Conservation (phyloP, 1,140 invertebrate genomes). For the Calliopsis andreniformis region DNA sequence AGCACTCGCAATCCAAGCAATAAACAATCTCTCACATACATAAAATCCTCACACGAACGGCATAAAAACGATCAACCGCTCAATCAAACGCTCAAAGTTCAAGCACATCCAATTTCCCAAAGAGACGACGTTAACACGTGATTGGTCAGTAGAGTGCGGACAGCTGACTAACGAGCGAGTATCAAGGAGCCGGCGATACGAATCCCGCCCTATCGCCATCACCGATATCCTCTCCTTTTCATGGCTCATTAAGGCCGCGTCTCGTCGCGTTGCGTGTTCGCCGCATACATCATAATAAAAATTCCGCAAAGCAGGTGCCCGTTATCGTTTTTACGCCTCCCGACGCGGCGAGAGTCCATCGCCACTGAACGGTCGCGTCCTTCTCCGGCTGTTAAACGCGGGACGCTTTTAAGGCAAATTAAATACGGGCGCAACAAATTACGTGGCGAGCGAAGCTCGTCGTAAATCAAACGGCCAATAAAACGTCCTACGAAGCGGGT, state of each 20-base stretch:
- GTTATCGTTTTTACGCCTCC: slow-evolving; percentile 67
- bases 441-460: slow-evolving; percentile 46
- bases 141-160: too few species aligned
- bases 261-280: slow-evolving; percentile 16
- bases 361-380: too few species aligned
- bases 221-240: background rate
- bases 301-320: slow-evolving; percentile 57
- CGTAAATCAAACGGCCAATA: slow-evolving; percentile 71
- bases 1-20: too few species aligned
- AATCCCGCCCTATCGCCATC: slow-evolving; percentile 8
- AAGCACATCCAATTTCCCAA: too few species aligned
- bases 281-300: slow-evolving; percentile 69
- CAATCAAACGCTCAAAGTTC: too few species aligned
- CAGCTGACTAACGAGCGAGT: too few species aligned
- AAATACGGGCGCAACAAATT: slow-evolving; percentile 72
- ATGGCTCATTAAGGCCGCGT: slow-evolving; percentile 40
- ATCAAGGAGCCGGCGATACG: too few species aligned
- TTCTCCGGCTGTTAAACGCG: slow-evolving; percentile 10
- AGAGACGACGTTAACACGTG: too few species aligned
- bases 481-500: slow-evolving; percentile 58
- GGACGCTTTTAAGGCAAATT: slow-evolving; percentile 64
- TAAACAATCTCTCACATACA: too few species aligned
- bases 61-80: too few species aligned
- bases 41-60: too few species aligned
- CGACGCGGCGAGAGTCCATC: too few species aligned